These are phyloP conservation scores for Aldabrachelys gigantea DNA, from an alignment of 2,113 vertebrate genomes.

Conservation along the genomic window DNA sequence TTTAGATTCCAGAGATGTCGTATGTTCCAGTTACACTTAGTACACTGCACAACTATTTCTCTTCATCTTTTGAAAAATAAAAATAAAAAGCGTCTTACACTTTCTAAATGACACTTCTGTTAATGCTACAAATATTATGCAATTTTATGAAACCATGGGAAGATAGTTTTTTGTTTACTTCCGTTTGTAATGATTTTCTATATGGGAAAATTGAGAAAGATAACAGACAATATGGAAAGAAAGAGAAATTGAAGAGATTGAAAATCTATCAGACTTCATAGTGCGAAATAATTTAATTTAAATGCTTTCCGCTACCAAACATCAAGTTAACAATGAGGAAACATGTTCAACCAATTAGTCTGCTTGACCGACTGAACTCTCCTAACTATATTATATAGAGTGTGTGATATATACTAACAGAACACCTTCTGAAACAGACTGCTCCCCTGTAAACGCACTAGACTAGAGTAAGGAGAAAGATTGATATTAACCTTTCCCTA, in stretches of 20 bases:
- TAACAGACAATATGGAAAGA: background rate
- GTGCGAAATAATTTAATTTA: conserved; percentile 27
- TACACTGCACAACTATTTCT: background rate
- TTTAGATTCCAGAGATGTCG: background rate
- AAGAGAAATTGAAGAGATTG: background rate
- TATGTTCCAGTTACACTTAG: background rate
- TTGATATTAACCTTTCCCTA: background rate
- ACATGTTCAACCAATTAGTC: background rate
- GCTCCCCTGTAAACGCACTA: background rate
- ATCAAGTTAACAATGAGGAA: background rate
- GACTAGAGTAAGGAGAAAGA: background rate
- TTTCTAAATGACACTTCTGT: background rate
- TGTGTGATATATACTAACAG: background rate
- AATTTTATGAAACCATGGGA: background rate
- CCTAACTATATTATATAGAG: background rate
- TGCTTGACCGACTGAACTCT: conserved; percentile 13
- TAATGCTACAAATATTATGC: background rate
- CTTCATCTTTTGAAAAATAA: background rate
- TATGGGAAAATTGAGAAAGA: background rate
- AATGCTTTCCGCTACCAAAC: background rate
- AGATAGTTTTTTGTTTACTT: background rate
- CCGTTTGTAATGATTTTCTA: background rate
- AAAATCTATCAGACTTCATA: background rate
- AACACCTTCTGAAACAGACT: background rate
- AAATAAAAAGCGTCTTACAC: background rate